These are phyloP conservation scores for Gadopsis marmoratus DNA, from an alignment of 2,797 vertebrate species.

Conservation along the genomic window DNA sequence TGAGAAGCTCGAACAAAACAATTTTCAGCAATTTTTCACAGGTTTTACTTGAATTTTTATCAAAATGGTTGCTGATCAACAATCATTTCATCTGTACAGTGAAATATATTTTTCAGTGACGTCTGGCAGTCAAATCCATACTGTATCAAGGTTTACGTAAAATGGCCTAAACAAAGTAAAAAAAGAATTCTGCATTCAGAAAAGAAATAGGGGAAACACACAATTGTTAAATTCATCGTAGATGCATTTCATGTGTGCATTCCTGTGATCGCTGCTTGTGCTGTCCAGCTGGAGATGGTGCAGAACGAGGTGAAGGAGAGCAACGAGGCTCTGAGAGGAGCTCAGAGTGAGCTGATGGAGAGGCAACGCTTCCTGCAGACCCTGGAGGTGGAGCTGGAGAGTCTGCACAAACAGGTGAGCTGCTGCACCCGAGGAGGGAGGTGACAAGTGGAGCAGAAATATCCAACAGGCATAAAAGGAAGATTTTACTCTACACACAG, in stretches of 20 bases:
- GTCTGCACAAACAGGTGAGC: constrained; percentile 87
- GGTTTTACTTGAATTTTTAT: neutral
- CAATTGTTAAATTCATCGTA: accelerated
- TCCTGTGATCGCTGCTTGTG: neutral
- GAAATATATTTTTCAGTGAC: neutral
- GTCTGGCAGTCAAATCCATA: neutral
- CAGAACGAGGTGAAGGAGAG: constrained; percentile 85
- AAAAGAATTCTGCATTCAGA: neutral
- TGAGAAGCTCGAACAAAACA: neutral
- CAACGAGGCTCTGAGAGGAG: constrained; percentile 84
- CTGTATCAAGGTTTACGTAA: neutral
- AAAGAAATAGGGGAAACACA: neutral
- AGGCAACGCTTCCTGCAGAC: constrained; percentile 87
- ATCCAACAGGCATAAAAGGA: neutral
- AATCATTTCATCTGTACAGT: neutral
- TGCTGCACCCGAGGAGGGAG: neutral
- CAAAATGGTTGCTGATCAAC: neutral
- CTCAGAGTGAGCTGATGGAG: constrained; percentile 84
- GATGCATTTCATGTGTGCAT: neutral
- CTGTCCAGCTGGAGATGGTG: constrained; percentile 83
- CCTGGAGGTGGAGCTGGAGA: constrained; percentile 88
- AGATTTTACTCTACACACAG: neutral
- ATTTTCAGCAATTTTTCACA: neutral
- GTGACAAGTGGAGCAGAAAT: neutral
- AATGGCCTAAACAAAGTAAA: neutral